Percentiles rank a stretch among this genome's conserved stretches.
Conservation (phyloP, 1,140 invertebrate species). For the Apocrypta bakeri region DNA sequence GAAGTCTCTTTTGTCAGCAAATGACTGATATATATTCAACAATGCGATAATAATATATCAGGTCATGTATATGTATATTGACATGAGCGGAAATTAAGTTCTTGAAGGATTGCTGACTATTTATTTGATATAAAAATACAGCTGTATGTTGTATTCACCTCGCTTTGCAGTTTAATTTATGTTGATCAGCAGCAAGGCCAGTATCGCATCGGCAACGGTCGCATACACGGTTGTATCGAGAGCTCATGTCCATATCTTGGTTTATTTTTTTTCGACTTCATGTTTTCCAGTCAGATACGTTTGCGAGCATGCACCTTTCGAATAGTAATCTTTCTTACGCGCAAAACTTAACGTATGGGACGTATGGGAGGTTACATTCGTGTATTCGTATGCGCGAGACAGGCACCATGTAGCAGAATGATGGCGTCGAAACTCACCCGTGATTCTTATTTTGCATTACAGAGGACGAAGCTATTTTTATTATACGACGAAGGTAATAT, state of each 20-base stretch:
- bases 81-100: no score
- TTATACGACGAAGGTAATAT: neutral
- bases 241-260: slow-evolving; percentile 12
- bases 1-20: no score
- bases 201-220: slow-evolving; percentile 58
- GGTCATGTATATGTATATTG: no score
- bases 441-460: no score
- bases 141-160: slow-evolving; percentile 54
- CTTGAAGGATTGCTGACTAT: no score
- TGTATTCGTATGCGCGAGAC: neutral
- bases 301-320: neutral
- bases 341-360: slow-evolving; percentile 15
- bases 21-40: no score
- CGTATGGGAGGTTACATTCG: no score
- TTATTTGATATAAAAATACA: no score
- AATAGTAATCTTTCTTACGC: no score
- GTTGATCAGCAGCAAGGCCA: slow-evolving; percentile 66
- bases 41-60: no score
- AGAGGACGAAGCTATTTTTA: neutral
- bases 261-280: slow-evolving; percentile 10
- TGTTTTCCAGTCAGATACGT: no score
- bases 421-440: slow-evolving; percentile 3
- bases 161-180: slow-evolving; percentile 70
- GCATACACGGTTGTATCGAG: slow-evolving; percentile 46
- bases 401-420: slow-evolving; percentile 31